Base-by-base conservation (phyloP, 2,113 vertebrate species). In the Hyla sarda region DNA sequence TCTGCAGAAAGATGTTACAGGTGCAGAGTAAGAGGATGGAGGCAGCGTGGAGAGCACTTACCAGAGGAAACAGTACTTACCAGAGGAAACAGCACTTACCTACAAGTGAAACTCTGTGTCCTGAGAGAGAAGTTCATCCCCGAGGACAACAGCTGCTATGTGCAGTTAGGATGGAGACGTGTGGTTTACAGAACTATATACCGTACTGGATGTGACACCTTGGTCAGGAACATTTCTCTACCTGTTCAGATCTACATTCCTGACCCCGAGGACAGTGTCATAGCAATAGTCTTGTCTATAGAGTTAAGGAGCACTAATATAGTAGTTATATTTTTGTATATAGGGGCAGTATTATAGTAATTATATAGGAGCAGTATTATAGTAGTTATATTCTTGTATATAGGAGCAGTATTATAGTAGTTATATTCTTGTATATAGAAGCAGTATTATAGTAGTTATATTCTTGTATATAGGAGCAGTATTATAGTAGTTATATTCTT, bases 401-500 rank as follows among this genome's bases (percentile, higher is more conserved):
- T 34, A 37, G 30, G 10, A 9, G 41, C 41, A 41, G 41, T 41
- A 41, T 41, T 41, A 41, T 41, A 41, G 41, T 41, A 41, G 41
- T 41, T 41, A 41, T 41, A 41, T 41, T 41, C 41, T 8, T 41
- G 41, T 41, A 41, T 41, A 41, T 41, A 41, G 25, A 13, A 12
- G 28, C 62, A 32, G 28, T 32, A 67, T 67, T 67, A 67, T 67
- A 67, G 62, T 67, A 67, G 62, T 67, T 32, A 32, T 67, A 67
- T 67, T 67, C 62, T 17, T 67, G 62, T 67, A 67, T 8, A 67
- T 67, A 67, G 62, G 28, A 8, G 28, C 62, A 67, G 62, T 67
- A 32, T 67, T 32, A 67, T 67, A 67, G 17, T 32, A 32, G 65
- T 69, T 69, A 69, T 69, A 69, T 69, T 69, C 65, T 34, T 69